Conservation (phyloP, 1,140 invertebrate species). For the Asobara japonica region DNA sequence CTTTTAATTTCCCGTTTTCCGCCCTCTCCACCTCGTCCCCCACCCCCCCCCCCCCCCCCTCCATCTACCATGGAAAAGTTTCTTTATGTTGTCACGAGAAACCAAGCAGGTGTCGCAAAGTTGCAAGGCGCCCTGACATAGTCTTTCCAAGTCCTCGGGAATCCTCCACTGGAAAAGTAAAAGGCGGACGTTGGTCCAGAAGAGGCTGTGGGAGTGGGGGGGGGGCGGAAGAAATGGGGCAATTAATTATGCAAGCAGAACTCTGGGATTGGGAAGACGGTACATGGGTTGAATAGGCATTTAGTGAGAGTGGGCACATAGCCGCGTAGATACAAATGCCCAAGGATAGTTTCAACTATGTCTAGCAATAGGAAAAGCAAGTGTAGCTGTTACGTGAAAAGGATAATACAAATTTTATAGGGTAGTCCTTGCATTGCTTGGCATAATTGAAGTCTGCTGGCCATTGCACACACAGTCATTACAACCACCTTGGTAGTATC, state of each 20-base stretch:
- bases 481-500: background rate
- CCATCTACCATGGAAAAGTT: background rate
- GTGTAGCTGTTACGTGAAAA: background rate
- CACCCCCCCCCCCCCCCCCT: too few relatives aligned
- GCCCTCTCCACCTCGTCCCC: too few relatives aligned
- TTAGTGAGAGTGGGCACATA: background rate
- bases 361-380: background rate
- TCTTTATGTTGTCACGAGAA: conserved; percentile 23
- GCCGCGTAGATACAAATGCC: background rate
- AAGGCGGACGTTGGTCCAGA: conserved; percentile 6
- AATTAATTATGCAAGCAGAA: conserved; percentile 23
- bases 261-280: background rate
- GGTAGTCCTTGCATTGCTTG: background rate
- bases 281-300: conserved; percentile 24
- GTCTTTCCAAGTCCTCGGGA: background rate
- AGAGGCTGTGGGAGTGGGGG: background rate
- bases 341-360: background rate
- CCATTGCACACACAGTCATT: background rate
- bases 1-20: background rate
- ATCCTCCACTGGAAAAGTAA: background rate
- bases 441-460: conserved; percentile 11
- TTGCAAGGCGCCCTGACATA: background rate
- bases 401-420: conserved; percentile 17
- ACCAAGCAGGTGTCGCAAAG: conserved; percentile 22
- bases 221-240: background rate